These are phyloP conservation scores for Myrmophylax atrothorax DNA, from an alignment of 2,113 vertebrate genomes.

Conservation along the genomic window DNA sequence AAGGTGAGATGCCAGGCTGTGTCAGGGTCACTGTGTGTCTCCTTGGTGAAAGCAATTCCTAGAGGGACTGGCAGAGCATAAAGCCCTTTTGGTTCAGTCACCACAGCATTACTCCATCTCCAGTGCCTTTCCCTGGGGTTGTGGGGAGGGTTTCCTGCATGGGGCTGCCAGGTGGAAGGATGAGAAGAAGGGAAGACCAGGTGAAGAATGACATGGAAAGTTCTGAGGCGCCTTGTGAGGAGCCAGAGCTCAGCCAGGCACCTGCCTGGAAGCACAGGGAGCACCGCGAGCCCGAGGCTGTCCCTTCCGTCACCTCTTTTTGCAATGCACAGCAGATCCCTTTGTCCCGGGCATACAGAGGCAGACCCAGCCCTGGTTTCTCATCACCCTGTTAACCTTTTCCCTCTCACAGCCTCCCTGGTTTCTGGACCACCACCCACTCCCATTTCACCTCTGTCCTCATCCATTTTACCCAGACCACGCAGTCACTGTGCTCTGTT, in stretches of 20 bases:
- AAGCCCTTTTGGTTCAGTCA: background rate
- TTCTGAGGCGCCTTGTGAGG: background rate
- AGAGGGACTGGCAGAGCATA: background rate
- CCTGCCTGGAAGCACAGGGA: background rate
- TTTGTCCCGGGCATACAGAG: constrained; percentile 10
- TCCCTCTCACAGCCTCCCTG: background rate
- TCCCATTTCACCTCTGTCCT: background rate
- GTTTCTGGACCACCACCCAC: background rate
- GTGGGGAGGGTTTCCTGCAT: background rate
- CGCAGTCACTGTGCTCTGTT: background rate
- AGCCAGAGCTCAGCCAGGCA: background rate
- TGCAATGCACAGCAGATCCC: constrained; percentile 24
- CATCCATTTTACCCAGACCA: background rate
- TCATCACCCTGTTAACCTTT: background rate
- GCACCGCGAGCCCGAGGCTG: background rate
- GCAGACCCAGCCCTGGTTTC: background rate
- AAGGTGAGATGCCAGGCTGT: constrained; percentile 29
- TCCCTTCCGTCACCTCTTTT: background rate
- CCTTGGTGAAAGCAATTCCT: background rate
- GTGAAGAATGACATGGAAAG: background rate
- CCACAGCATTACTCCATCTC: background rate
- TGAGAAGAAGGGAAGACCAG: background rate
- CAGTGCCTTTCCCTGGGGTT: background rate
- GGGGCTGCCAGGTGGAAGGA: background rate
- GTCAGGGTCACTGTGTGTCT: background rate